These are phyloP conservation scores for Agrotis clavis DNA, from an alignment of 2,888 invertebrate species.

Conservation along the genomic window DNA sequence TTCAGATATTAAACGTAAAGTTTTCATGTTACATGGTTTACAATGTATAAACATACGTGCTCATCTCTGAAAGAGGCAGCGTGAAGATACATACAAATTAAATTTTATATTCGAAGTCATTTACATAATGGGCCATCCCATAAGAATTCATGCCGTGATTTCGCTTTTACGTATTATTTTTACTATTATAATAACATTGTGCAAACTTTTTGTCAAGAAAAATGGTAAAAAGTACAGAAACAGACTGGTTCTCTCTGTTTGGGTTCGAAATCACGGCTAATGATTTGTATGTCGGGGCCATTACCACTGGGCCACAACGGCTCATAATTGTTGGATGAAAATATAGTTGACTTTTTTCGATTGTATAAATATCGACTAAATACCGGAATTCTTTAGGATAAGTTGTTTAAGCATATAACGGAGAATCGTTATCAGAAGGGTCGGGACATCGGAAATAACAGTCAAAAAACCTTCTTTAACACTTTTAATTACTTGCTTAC, in stretches of 20 bases:
- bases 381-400: no score
- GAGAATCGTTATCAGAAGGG: no score
- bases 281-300: no score
- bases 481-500: no score
- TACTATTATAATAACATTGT: constrained; percentile 12
- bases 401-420: no score
- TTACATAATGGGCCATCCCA: constrained; percentile 49
- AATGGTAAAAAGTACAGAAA: not conserved
- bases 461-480: no score
- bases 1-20: not conserved
- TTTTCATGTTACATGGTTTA: constrained; percentile 17
- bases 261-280: no score
- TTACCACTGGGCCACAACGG: no score
- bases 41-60: constrained; percentile 21
- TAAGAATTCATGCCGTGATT: constrained; percentile 41
- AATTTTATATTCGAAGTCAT: constrained; percentile 40
- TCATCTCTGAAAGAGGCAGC: constrained; percentile 4
- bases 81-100: constrained; percentile 36
- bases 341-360: no score
- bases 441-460: no score
- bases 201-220: constrained; percentile 1
- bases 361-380: no score
- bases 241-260: not conserved
- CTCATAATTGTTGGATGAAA: no score
- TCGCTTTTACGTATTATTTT: constrained; percentile 16